Base-by-base conservation (phyloP, 2,888 invertebrate species). In the Hylaea fasciaria region DNA sequence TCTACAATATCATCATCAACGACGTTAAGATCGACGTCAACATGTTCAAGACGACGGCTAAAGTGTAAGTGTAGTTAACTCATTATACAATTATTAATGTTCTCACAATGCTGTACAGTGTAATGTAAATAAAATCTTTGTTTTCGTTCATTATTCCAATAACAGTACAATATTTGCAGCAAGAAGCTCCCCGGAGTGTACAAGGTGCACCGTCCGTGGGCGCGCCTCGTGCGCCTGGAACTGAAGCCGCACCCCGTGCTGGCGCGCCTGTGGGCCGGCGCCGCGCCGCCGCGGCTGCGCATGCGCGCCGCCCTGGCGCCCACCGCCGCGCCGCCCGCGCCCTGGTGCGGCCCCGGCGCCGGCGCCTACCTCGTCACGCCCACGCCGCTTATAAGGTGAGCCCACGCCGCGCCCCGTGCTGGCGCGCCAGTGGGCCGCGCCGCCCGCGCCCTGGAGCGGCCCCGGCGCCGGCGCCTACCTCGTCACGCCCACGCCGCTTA, bases 181-280 rank as follows among this genome's bases (percentile, higher is more conserved):
- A 95, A 95, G 85, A 83, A 93, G 62, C 81, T 96, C 53, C 96
- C 97, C 0, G 96, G 96, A 0, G 96, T 97, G 74, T 97, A 96
- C 85, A 95, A 95, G 43, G 92, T 97, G 58, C 97, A 94, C 83
- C 94, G 97, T 0, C 93, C 94, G 52, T 95, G 95, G 79, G 94
- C 94, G 0, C 92, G 94, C 0, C 61, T 93, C 43, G 89, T 95
- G 5, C 94, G 94, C 64, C 94, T 96, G 78, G 96, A 96, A 85
- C 93, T 96, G 44, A 96, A 98, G 92, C 96, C 98, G 29, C 98
- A 98, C 93, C 97, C 98, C 0, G 86, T 94, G 44, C 82, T 98
- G 52, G 89, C 94, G 16, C 94, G 93, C 64, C 83, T 97, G 57
- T 95, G 95, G 83, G 92, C 94, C 41, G 94, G 94, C 11, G 95